Conservation (phyloP, 2,113 vertebrate species). For the Oncorhynchus kisutch region DNA sequence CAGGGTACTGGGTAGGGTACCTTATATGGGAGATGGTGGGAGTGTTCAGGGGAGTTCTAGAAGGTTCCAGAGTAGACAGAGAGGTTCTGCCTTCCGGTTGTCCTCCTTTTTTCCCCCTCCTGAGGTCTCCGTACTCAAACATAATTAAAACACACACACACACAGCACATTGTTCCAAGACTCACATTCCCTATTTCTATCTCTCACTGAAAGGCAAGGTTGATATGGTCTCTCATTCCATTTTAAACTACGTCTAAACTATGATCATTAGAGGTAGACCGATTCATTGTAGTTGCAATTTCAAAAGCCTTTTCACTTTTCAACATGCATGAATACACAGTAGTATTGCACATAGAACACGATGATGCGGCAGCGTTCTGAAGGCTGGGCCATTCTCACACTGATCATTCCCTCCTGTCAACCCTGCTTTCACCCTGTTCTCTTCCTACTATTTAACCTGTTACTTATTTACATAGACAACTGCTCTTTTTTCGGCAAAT, state of each 20-base stretch:
- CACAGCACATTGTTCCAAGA: constrained; percentile 48
- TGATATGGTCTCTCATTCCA: constrained; percentile 64
- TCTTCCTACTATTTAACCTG: constrained; percentile 54
- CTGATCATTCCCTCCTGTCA: constrained; percentile 63
- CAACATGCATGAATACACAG: constrained; percentile 63
- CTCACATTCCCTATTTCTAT: constrained; percentile 57
- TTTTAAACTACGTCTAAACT: constrained; percentile 57
- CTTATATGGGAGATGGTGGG: constrained; percentile 7
- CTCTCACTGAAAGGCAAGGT: constrained; percentile 72
- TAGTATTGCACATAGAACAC: constrained; percentile 68
- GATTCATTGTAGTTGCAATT: constrained; percentile 53
- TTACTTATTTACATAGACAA: constrained; percentile 56
- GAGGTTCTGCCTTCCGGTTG: constrained; percentile 25
- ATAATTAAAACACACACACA: constrained; percentile 23
- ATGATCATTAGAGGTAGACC: constrained; percentile 59
- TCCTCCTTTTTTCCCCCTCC: constrained; percentile 32
- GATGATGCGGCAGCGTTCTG: constrained; percentile 48
- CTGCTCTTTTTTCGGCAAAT: constrained; percentile 46
- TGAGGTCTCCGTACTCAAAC: constrained; percentile 21
- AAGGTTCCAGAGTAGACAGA: neutral
- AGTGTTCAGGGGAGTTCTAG: too few species aligned
- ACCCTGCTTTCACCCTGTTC: constrained; percentile 68
- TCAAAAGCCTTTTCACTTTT: constrained; percentile 39
- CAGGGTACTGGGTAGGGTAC: neutral
- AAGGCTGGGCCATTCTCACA: constrained; percentile 60